phyloP scores from a whole-genome alignment of 2,113 vertebrate species.

The Typhlomys cinereus region DNA sequence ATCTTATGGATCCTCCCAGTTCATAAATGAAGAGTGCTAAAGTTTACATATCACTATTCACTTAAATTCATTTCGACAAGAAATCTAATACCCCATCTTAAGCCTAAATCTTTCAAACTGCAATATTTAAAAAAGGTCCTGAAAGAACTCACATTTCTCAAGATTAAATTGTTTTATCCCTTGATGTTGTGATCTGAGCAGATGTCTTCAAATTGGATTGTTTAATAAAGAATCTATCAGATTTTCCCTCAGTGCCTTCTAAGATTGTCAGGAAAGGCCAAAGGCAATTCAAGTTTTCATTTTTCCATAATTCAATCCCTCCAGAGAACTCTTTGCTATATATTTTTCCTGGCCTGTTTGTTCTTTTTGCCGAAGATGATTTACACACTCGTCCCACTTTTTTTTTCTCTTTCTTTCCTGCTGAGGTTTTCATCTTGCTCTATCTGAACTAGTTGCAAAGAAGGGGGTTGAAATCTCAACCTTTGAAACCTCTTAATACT shows the following conservation, averaged over 20 bases:
- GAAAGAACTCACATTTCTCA: slow-evolving; percentile 52
- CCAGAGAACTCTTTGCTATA: slow-evolving; percentile 55
- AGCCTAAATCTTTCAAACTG: slow-evolving; percentile 32
- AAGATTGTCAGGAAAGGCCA: slow-evolving; percentile 32
- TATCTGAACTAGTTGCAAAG: slow-evolving; percentile 55
- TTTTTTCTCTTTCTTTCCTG: slow-evolving; percentile 16
- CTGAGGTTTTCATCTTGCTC: slow-evolving; percentile 66
- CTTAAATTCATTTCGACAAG: not conserved
- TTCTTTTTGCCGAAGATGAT: slow-evolving; percentile 48
- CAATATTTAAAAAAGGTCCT: not conserved
- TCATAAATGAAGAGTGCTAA: not conserved
- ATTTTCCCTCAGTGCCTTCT: not conserved
- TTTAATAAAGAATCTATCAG: slow-evolving; percentile 27
- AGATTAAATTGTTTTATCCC: slow-evolving; percentile 38
- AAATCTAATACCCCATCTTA: not conserved
- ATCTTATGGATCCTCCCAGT: not conserved
- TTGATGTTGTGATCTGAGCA: slow-evolving; percentile 35
- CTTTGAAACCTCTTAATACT: slow-evolving; percentile 76
- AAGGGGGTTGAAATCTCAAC: slow-evolving; percentile 53
- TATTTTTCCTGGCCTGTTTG: slow-evolving; percentile 37
- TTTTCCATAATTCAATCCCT: slow-evolving; percentile 42
- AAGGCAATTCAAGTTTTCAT: slow-evolving; percentile 9
- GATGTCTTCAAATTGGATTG: slow-evolving; percentile 32
- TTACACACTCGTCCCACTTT: not conserved
- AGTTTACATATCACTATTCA: not conserved